phyloP scores from a whole-genome alignment of 2,888 invertebrate genomes.

The Hipparchia sbordonii region DNA sequence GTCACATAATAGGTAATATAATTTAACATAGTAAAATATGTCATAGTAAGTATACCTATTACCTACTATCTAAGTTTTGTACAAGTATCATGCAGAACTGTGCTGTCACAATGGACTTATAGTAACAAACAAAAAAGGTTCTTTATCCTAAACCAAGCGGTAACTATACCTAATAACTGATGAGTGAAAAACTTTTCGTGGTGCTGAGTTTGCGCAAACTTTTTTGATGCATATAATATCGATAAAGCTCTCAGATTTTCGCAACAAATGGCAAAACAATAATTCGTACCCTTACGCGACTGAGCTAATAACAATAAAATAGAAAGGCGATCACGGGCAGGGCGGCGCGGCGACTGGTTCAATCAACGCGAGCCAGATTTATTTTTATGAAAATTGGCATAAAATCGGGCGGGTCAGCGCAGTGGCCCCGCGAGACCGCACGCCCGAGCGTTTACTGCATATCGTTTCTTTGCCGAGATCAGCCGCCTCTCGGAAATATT shows the following conservation, averaged over 20 bases:
- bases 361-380: constrained; percentile 81
- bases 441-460: constrained; percentile 82
- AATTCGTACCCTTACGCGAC: constrained; percentile 78
- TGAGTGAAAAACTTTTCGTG: not conserved
- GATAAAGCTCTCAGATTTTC: constrained; percentile 17
- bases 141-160: no score
- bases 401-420: constrained; percentile 79
- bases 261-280: constrained; percentile 79
- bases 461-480: constrained; percentile 73
- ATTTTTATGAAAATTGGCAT: constrained; percentile 84
- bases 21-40: no score
- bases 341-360: constrained; percentile 78
- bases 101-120: no score
- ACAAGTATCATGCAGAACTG: no score
- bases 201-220: not conserved
- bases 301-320: constrained; percentile 82
- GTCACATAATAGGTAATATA: no score
- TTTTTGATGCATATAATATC: not conserved
- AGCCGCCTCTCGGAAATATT: constrained; percentile 73
- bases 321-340: constrained; percentile 77
- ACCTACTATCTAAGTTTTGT: no score
- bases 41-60: no score
- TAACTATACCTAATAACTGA: not conserved
- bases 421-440: constrained; percentile 78
- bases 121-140: no score